Evolutionary conservation across 2,113 vertebrate genomes (phyloP), one percentile per base, ranked within the genome.

Genomic region (Hiodon tergisus): DNA sequence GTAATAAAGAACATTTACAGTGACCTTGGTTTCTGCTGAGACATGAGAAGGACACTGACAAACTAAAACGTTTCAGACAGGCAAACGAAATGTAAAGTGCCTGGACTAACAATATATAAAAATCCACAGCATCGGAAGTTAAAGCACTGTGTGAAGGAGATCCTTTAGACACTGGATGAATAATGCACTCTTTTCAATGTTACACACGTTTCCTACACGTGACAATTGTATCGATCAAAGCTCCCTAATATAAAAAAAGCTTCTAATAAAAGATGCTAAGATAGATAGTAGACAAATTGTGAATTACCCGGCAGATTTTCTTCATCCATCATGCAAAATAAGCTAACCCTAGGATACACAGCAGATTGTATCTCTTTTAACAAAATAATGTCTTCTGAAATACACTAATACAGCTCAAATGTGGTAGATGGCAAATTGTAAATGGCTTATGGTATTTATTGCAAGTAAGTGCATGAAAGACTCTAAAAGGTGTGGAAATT

Each of bases 101-200:
- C 7, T n/a, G 47, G 9, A 17, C 11, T 53, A 51, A 69, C 69
- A 72, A 57, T 48, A 54, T 55, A 59, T 68, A 5, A 50, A 50
- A 31, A 65, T 50, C 67, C 48, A 69, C 57, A 6, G 48, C 11
- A 11, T 17, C 47, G 67, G 46, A 16, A 68, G n/a, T 53, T 67
- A 75, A 72, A 72, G 55, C 62, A 16, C 16, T 46, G 17, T 4
- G 70, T 60, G 67, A 8, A 8, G 55, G 48, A 10, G 67, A 55
- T 68, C 4, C 72, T 52, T 48, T 61, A 10, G 46, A 58, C 62
- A 63, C 13, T 3, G 48, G 54, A 78, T 81, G 72, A 78, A 78
- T 81, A 82, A 83, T 82, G 76, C 68, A 75, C 65, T n/a, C 53
- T 80, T 77, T 79, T 76, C 74, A 79, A 80, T 77, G 81, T 77